phyloP scores from a whole-genome alignment of 2,113 vertebrate genomes.

The Amphiprion percula region DNA sequence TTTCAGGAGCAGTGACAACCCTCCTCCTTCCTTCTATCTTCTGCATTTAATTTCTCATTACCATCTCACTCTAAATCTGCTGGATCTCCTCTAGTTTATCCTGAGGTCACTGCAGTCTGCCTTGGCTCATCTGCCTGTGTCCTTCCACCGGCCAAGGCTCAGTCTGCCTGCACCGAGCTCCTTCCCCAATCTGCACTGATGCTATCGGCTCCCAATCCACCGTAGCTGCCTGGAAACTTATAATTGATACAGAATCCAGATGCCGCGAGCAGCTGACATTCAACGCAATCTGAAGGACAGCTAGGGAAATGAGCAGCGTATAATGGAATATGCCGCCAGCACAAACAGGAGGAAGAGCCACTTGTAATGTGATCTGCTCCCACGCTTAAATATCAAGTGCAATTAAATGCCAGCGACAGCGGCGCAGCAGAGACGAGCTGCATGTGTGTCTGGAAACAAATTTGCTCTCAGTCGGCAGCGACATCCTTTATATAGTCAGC shows the following conservation, averaged over 20 bases:
- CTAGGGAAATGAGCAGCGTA: constrained; percentile 69
- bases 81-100: constrained; percentile 12
- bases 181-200: constrained; percentile 82
- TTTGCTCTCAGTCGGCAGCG: constrained; percentile 41
- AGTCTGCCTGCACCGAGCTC: constrained; percentile 45
- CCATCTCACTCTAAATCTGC: constrained; percentile 10
- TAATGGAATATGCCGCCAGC: constrained; percentile 73
- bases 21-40: background rate
- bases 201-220: constrained; percentile 87
- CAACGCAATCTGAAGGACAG: constrained; percentile 85
- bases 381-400: constrained; percentile 76
- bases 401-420: constrained; percentile 74
- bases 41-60: constrained; percentile 32
- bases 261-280: constrained; percentile 86
- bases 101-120: constrained; percentile 20
- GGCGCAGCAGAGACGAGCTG: constrained; percentile 32
- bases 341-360: constrained; percentile 67
- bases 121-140: constrained; percentile 47
- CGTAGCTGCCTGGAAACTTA: constrained; percentile 75
- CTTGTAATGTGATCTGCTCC: constrained; percentile 74
- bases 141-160: constrained; percentile 51
- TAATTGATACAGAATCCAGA: constrained; percentile 87
- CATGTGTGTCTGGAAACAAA: constrained; percentile 52
- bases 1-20: background rate
- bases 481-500: constrained; percentile 52